Base-by-base conservation (phyloP, 64 coral and sea anemone species). In the Montipora foliosa region DNA sequence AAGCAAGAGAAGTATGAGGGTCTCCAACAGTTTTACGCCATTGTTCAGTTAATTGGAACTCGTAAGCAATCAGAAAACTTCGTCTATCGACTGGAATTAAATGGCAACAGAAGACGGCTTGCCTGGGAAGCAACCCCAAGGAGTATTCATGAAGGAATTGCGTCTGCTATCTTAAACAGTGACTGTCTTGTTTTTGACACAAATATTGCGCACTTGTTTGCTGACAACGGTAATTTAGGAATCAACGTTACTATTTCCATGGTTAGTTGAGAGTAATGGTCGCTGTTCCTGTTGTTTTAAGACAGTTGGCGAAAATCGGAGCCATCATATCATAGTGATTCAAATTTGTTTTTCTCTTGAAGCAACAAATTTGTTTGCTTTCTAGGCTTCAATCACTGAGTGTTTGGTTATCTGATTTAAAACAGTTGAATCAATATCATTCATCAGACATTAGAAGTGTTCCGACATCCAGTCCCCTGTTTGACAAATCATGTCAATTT, bases 231-330 rank as follows among this genome's bases (percentile, higher is more conserved):
- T 1, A 99, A 99, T 88, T 84, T 99, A 47, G 98, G 98, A n/a
- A 99, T 99, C 44, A 99, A 99, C 92, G 98, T 99, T 29, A 99
- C 98, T 14, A 99, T 99, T 21, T 99, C 98, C n/a, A 99, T 96
- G 95, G 96, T 97, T 21, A 97, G 96, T 95, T 97, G 47, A 85
- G 70, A 50, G 8, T n/a, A 69, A 61, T 68, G 11, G 17, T 9
- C 9, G 62, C 25, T 21, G n/a, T 7, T n/a, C 17, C 44, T 64
- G 14, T 16, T 12, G 9, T 64, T 3, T 16, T 64, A 3, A 15
- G 5, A 76, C 46, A 48, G 12, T 78, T 47, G 76, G 15, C 16
- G 44, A 46, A 46, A 11, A 15, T 76, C 49, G 76, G 74, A 46
- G 74, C 2, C 8, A 13, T 15, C 14, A 78, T 21, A 15, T 17